phyloP scores from a whole-genome alignment of 2,797 vertebrate genomes.

The Macropodus opercularis region DNA sequence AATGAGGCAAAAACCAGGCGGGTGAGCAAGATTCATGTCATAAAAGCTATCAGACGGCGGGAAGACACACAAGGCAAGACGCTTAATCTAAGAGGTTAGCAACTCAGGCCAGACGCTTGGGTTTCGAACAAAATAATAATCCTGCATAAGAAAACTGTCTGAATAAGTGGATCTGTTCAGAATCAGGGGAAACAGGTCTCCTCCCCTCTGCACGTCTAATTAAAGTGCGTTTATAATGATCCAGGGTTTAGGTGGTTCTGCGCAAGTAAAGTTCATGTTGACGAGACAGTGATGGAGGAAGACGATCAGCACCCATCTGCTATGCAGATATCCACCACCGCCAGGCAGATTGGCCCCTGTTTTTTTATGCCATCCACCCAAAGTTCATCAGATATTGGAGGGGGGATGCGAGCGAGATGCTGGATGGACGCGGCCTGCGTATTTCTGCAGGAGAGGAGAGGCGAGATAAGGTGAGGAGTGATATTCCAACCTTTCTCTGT shows the following conservation, averaged over 20 bases:
- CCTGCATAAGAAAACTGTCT: background rate
- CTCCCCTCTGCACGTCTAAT: conserved; percentile 9
- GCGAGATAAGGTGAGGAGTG: conserved; percentile 37
- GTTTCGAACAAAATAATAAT: background rate
- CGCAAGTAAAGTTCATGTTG: background rate
- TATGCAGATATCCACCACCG: background rate
- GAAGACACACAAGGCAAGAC: conserved; percentile 10
- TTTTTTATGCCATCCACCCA: background rate
- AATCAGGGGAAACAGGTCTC: conserved; percentile 1
- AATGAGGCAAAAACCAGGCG: conserved; percentile 14
- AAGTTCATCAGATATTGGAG: conserved; percentile 3
- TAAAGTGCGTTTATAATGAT: conserved; percentile 25
- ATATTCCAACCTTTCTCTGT: conserved; percentile 50
- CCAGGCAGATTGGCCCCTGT: background rate
- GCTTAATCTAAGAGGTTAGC: conserved; percentile 13
- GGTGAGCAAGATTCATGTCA: conserved; percentile 23
- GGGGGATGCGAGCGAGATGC: background rate
- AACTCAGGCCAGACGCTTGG: conserved; percentile 2
- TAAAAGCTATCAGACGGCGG: conserved; percentile 2
- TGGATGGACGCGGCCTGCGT: conserved; percentile 11
- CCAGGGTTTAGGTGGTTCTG: conserved; percentile 1
- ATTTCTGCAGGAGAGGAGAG: conserved; percentile 20
- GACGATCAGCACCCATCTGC: background rate
- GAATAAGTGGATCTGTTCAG: conserved; percentile 6
- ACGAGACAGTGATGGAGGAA: background rate